Evolutionary conservation across 2,113 vertebrate species (phyloP).

Genomic region (Lagenorhynchus albirostris): DNA sequence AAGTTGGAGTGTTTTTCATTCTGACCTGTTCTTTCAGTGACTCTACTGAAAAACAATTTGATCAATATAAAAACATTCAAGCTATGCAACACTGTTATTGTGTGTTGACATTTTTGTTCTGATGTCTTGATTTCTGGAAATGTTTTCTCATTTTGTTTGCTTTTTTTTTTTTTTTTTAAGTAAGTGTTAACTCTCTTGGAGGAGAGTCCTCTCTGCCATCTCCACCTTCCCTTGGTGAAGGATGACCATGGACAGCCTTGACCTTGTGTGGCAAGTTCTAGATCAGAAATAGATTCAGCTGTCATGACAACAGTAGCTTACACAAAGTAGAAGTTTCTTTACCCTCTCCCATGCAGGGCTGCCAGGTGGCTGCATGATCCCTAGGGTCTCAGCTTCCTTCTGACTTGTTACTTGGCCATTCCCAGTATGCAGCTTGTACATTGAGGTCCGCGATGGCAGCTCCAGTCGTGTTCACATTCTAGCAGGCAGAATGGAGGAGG

Average conservation of each 20-base stretch:
- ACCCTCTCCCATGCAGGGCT: background rate
- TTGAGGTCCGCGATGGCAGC: background rate
- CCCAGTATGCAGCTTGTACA: background rate
- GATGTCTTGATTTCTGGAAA: slow-evolving; percentile 4
- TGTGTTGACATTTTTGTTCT: slow-evolving; percentile 51
- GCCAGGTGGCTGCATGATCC: background rate
- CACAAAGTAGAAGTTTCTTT: background rate
- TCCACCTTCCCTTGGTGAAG: background rate
- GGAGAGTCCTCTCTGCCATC: background rate
- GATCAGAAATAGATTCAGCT: background rate
- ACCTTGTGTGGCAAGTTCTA: background rate
- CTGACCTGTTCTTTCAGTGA: slow-evolving; percentile 42
- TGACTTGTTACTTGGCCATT: background rate
- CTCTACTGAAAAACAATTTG: slow-evolving; percentile 22
- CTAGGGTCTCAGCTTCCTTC: background rate
- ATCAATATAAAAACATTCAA: slow-evolving; percentile 54
- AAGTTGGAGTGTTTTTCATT: slow-evolving; percentile 36
- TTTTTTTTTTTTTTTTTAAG: background rate
- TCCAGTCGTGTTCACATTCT: background rate
- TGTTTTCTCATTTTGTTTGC: background rate
- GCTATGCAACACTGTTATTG: slow-evolving; percentile 27
- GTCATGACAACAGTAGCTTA: background rate
- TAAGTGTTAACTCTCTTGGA: background rate
- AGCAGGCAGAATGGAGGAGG: background rate
- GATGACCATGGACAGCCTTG: background rate